A percentile compares a stretch with the other conserved stretches of the same genome.
Evolutionary conservation across 2,113 vertebrate genomes (phyloP).

Genomic region (Hypanus sabinus): DNA sequence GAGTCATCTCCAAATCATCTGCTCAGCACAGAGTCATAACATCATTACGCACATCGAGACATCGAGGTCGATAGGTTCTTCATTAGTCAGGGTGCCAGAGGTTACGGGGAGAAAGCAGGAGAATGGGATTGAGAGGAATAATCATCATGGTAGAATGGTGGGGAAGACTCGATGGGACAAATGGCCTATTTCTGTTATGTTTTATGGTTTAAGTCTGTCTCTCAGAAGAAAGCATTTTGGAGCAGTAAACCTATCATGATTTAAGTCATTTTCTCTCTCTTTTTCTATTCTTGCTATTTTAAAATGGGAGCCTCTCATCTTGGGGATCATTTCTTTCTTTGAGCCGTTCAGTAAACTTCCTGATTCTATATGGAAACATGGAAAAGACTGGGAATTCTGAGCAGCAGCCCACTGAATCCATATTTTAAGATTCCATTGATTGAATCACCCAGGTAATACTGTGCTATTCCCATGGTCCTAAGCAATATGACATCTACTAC

Average conservation of each 20-base stretch:
- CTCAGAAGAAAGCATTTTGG: background rate
- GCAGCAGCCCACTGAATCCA: background rate
- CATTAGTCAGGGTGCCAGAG: too few species aligned
- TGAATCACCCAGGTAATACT: background rate
- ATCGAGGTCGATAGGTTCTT: too few species aligned
- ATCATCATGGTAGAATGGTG: too few species aligned
- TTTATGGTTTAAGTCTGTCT: background rate
- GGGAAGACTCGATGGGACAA: too few species aligned
- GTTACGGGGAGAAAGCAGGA: too few species aligned
- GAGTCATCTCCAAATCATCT: slow-evolving; percentile 65
- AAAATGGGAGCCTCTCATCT: background rate
- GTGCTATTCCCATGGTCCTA: background rate
- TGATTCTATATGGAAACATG: background rate
- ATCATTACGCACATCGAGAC: too few species aligned
- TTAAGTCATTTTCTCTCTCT: background rate
- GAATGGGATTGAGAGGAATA: too few species aligned
- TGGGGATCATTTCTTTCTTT: background rate
- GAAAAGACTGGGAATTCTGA: background rate
- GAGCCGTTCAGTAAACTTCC: background rate
- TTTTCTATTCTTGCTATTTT: background rate
- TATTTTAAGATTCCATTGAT: background rate
- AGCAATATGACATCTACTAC: background rate
- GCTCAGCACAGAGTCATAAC: background rate
- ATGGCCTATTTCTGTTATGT: too few species aligned
- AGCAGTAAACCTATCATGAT: too few species aligned